A percentile compares a stretch with the other conserved stretches of the same genome.
Evolutionary conservation across 2,797 vertebrate species (phyloP).

Genomic region (Pseudochirops corinnae): DNA sequence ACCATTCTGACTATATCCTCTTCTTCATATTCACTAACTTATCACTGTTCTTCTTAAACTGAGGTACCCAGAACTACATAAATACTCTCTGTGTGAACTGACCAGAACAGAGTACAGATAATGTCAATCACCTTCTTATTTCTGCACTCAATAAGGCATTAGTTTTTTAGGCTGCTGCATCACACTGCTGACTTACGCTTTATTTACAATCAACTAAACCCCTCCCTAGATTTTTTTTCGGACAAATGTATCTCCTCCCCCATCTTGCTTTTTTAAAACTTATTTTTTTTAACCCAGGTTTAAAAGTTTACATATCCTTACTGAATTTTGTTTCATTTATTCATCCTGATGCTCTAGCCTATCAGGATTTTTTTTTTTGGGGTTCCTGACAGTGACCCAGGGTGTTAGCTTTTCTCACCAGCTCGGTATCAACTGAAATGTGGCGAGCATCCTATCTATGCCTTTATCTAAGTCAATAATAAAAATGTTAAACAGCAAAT

Average conservation of each 20-base stretch:
- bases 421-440: neutral
- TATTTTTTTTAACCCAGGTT: neutral
- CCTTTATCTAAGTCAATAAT: neutral
- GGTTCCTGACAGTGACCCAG: neutral
- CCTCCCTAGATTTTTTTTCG: neutral
- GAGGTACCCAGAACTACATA: neutral
- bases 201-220: neutral
- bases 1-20: neutral
- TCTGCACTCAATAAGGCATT: neutral
- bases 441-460: neutral
- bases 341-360: neutral
- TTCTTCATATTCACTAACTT: neutral
- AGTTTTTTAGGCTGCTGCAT: neutral
- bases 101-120: neutral
- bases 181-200: neutral
- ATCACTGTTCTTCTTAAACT: neutral
- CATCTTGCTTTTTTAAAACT: neutral
- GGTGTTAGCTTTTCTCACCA: neutral
- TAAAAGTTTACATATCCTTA: neutral
- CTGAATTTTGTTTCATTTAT: neutral
- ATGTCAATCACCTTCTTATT: neutral
- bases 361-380: neutral
- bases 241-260: neutral
- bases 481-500: slow-evolving; percentile 4
- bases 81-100: neutral